Evolutionary conservation across 2,797 vertebrate species (phyloP).

Genomic region (Gallinago solitaria): DNA sequence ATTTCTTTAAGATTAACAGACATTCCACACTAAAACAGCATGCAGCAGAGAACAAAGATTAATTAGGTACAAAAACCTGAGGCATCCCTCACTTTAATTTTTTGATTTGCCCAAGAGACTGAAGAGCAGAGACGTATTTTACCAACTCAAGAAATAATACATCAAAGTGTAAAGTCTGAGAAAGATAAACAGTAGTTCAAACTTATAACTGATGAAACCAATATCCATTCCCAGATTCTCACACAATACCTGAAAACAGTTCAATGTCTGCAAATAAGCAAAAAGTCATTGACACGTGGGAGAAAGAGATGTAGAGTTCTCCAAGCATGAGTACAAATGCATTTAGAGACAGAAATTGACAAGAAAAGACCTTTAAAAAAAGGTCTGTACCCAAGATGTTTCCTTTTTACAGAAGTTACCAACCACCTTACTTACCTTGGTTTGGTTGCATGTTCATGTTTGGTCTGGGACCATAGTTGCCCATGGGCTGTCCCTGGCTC

Average conservation of each 20-base stretch:
- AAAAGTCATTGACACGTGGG: background rate
- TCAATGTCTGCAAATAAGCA: background rate
- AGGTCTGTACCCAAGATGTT: background rate
- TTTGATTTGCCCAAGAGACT: background rate
- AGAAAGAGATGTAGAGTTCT: background rate
- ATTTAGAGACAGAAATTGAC: background rate
- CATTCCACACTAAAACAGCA: background rate
- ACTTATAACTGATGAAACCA: background rate
- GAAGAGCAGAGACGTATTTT: background rate
- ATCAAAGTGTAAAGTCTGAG: background rate
- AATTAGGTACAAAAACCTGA: background rate
- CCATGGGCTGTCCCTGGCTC: slow-evolving; percentile 96
- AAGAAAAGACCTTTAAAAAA: background rate
- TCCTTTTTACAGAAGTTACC: background rate
- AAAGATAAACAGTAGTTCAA: background rate
- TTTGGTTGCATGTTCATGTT: slow-evolving; percentile 98
- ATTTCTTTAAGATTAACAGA: slow-evolving; percentile 2
- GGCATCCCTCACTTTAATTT: background rate
- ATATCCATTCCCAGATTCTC: background rate
- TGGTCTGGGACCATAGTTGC: slow-evolving; percentile 94
- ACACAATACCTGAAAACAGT: background rate
- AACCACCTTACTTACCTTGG: slow-evolving; percentile 83
- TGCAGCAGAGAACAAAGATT: background rate
- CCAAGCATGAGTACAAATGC: background rate
- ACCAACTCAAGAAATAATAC: background rate